These are phyloP conservation scores for Drosophila hydei DNA, from an alignment of 1,140 invertebrate genomes.

Conservation along the genomic window DNA sequence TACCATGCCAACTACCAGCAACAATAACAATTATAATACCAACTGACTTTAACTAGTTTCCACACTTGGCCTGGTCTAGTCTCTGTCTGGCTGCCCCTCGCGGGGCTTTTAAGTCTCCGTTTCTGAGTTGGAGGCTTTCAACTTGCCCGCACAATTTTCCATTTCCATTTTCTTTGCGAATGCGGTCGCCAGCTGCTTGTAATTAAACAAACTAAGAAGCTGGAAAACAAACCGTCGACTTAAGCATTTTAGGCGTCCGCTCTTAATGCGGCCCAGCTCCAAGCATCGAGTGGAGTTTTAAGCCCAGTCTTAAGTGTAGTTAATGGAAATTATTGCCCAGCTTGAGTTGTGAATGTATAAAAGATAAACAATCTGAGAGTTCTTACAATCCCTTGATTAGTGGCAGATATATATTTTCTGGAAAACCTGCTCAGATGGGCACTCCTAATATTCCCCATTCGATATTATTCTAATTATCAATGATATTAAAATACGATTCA, in stretches of 20 bases:
- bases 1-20: slow-evolving; percentile 65
- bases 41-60: slow-evolving; percentile 74
- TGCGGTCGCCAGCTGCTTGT: slow-evolving; percentile 58
- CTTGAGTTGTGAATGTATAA: neutral
- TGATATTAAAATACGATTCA: no score
- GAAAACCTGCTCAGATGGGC: no score
- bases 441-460: no score
- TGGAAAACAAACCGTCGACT: slow-evolving; percentile 16
- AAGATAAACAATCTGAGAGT: no score
- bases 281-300: neutral
- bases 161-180: slow-evolving; percentile 78
- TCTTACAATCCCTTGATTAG: no score
- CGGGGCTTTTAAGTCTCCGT: slow-evolving; percentile 26
- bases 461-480: no score
- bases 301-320: slow-evolving; percentile 23
- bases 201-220: slow-evolving; percentile 39
- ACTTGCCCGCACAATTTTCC: slow-evolving; percentile 76
- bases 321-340: slow-evolving; percentile 44
- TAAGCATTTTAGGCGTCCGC: neutral
- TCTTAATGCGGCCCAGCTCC: neutral
- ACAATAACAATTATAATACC: slow-evolving; percentile 80
- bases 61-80: slow-evolving; percentile 80
- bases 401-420: no score
- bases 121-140: slow-evolving; percentile 35
- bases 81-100: slow-evolving; percentile 36